Evolutionary conservation across 1,140 invertebrate species (phyloP).

Genomic region (Phocides pigmalion): DNA sequence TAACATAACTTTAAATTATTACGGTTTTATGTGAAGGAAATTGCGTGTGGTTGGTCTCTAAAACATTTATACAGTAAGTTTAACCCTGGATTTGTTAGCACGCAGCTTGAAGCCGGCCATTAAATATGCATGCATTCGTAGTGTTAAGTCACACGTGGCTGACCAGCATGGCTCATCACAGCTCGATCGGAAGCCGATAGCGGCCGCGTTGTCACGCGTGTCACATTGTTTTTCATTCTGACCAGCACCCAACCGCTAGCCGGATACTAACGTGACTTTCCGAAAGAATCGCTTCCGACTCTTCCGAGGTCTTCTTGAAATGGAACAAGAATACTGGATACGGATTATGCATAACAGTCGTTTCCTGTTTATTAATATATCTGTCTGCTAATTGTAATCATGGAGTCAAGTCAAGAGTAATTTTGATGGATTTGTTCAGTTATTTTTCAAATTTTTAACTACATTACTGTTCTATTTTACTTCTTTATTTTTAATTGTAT

Average conservation of each 20-base stretch:
- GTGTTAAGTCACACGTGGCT: slow-evolving; percentile 39
- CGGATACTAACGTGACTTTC: slow-evolving; percentile 61
- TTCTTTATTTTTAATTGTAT: neutral
- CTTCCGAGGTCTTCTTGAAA: slow-evolving; percentile 21
- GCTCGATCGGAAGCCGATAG: slow-evolving; percentile 63
- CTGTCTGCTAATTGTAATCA: neutral
- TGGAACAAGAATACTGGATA: slow-evolving; percentile 33
- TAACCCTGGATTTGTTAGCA: neutral
- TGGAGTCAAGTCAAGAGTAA: neutral
- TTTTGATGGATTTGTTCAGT: too few species aligned
- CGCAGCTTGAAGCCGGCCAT: neutral
- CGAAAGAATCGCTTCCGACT: slow-evolving; percentile 48
- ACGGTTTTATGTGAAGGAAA: slow-evolving; percentile 4
- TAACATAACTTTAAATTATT: neutral
- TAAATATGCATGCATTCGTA: slow-evolving; percentile 26
- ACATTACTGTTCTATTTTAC: too few species aligned
- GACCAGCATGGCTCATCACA: slow-evolving; percentile 38
- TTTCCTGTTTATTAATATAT: slow-evolving; percentile 34
- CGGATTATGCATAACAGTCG: slow-evolving; percentile 31
- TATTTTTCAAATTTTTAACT: too few species aligned
- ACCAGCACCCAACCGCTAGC: slow-evolving; percentile 52
- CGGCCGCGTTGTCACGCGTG: slow-evolving; percentile 37
- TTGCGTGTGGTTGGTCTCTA: neutral
- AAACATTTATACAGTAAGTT: neutral
- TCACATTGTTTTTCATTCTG: slow-evolving; percentile 50